Evolutionary conservation across 2,888 invertebrate species (phyloP), one percentile per base, ranked within the genome.

Genomic region (Nasonia oneida): DNA sequence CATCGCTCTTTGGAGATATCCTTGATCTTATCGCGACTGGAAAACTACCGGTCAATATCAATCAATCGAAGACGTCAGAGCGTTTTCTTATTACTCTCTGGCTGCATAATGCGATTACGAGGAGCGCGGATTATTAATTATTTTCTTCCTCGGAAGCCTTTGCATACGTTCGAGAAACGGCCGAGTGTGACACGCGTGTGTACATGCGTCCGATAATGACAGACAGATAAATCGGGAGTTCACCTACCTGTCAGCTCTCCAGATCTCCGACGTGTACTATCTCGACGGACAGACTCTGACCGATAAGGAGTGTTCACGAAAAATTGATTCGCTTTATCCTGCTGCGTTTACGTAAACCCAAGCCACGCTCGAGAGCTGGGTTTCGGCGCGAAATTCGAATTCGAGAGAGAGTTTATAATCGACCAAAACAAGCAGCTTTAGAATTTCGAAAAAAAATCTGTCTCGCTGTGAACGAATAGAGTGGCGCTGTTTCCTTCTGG

Each of bases 21-120:
- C 42, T 47, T 39, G 71, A 6, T 39, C 73, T 47, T 73, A 73
- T 42, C 73, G 37, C 5, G 10, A 37, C 3, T 53, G 76, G 53
- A 53, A 53, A 57, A 76, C 57, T 53, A 57, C 76, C 23, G 42
- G 39, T 73, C 73, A 73, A 23, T 73, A 14, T 71, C 18, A 23
- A 42, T 73, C n/a, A 18, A 23, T 18, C 71, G 8, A 39, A 8
- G 39, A 37, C 39, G 39, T 8, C 71, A 18, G 18, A 15, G 53
- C 53, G 18, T 53, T 18, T 18, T 53, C 53, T 15, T 10, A 42
- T 42, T 42, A 42, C 8, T 42, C 42, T 8, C 8, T 10, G 42
- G 42, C 42, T 47, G 47, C 47, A 12, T 47, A 47, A 47, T 47
- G 12, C 12, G 12, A 47, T 47, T 47, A 47, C 1, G 12, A 47